Evolutionary conservation across 2,888 invertebrate species (phyloP).

Genomic region (Cantharis nigra): DNA sequence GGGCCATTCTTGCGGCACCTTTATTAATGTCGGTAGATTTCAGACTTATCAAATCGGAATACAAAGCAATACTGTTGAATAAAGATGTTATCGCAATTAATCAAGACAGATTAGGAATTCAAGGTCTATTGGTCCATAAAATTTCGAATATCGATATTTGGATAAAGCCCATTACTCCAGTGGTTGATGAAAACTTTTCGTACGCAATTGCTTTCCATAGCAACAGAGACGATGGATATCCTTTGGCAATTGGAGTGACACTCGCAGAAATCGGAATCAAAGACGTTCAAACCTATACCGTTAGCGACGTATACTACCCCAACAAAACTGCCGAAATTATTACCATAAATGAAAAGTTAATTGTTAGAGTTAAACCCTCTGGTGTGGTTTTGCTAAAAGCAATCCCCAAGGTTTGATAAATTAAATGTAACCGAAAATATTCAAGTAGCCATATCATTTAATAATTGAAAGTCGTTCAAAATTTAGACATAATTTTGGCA

Average conservation of each 20-base stretch:
- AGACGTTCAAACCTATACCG: constrained; percentile 47
- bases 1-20: constrained; percentile 70
- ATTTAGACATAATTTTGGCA: not conserved
- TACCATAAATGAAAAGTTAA: constrained; percentile 20
- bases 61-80: constrained; percentile 64
- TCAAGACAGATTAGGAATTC: constrained; percentile 67
- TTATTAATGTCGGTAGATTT: constrained; percentile 70
- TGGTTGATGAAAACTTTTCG: constrained; percentile 55
- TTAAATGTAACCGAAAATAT: not conserved
- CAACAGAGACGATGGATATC: constrained; percentile 55
- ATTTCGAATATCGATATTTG: constrained; percentile 59
- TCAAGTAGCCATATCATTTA: not conserved
- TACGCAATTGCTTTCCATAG: constrained; percentile 66
- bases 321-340: constrained; percentile 5
- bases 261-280: constrained; percentile 47
- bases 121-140: constrained; percentile 52
- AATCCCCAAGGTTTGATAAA: not conserved
- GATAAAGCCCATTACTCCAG: constrained; percentile 60
- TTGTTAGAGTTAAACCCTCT: constrained; percentile 35
- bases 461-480: constrained; percentile 4
- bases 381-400: constrained; percentile 26
- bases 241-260: constrained; percentile 49
- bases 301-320: constrained; percentile 45
- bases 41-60: constrained; percentile 58
- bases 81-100: constrained; percentile 63